Percentiles rank a stretch among this genome's conserved stretches.
phyloP scores from a whole-genome alignment of 2,888 invertebrate species.

The Luperina testacea region DNA sequence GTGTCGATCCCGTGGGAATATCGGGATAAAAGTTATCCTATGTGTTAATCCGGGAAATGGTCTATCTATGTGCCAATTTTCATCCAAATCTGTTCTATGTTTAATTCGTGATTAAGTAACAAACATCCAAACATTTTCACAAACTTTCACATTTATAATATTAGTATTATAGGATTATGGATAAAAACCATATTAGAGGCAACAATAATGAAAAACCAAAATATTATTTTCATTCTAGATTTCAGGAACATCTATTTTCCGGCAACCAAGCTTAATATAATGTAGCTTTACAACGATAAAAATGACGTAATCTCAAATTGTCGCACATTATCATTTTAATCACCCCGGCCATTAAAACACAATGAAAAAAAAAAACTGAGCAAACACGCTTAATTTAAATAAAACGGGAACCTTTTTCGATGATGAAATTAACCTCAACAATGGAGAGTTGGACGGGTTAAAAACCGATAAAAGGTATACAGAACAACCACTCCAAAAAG shows the following conservation, averaged over 20 bases:
- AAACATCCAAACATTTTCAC: too few relatives aligned
- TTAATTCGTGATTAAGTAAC: too few relatives aligned
- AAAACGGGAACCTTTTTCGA: slow-evolving; percentile 66
- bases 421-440: slow-evolving; percentile 74
- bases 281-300: neutral
- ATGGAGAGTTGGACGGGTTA: slow-evolving; percentile 63
- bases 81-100: too few relatives aligned
- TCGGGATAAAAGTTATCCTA: too few relatives aligned
- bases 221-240: neutral
- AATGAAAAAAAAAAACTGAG: slow-evolving; percentile 46
- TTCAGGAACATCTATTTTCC: neutral
- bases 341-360: slow-evolving; percentile 43
- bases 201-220: neutral
- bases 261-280: neutral
- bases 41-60: too few relatives aligned
- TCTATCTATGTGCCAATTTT: too few relatives aligned
- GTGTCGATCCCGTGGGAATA: too few relatives aligned
- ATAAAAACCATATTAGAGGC: neutral
- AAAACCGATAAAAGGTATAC: slow-evolving; percentile 48
- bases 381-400: slow-evolving; percentile 62
- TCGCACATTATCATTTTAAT: slow-evolving; percentile 25
- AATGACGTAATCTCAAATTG: slow-evolving; percentile 2
- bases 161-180: too few relatives aligned
- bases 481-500: slow-evolving; percentile 33
- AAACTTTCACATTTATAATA: too few relatives aligned